Percentiles rank a stretch among this genome's conserved stretches.
Conservation (phyloP, 2,113 vertebrate species). For the Silurus glanis region DNA sequence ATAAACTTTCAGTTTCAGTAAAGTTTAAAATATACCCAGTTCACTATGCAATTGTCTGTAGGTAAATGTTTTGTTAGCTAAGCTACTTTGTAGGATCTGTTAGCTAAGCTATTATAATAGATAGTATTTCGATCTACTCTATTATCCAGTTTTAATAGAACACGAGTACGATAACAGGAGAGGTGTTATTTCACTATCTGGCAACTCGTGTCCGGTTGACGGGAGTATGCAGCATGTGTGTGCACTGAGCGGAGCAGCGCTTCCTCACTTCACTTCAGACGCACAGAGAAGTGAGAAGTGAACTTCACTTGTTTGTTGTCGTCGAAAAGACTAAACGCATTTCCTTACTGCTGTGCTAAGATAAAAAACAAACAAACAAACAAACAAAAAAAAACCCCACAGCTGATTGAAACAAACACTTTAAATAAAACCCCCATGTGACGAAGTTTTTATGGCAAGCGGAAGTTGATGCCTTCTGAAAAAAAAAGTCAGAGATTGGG, state of each 20-base stretch:
- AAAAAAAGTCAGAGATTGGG: conserved; percentile 51
- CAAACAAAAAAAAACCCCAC: too few species aligned
- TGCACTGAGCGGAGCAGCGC: background rate
- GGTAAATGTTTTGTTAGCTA: background rate
- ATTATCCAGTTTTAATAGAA: too few species aligned
- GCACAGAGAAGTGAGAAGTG: background rate
- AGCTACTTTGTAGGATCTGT: too few species aligned
- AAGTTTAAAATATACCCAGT: background rate
- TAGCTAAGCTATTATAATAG: too few species aligned
- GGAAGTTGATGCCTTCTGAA: conserved; percentile 63
- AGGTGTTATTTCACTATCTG: background rate
- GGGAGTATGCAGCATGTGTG: conserved; percentile 16
- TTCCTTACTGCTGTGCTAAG: background rate
- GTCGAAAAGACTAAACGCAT: background rate
- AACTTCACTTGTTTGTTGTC: background rate
- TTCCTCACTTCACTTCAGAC: conserved; percentile 35
- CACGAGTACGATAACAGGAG: too few species aligned
- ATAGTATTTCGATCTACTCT: too few species aligned
- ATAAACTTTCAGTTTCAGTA: background rate
- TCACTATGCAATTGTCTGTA: background rate
- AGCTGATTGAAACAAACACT: background rate
- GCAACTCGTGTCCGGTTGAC: conserved; percentile 8
- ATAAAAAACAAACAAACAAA: background rate
- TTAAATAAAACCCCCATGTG: conserved; percentile 27
- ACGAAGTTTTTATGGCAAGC: conserved; percentile 34